Evolutionary conservation across 1,140 invertebrate genomes (phyloP), one percentile per base, ranked within the genome.

Genomic region (Drosophila grimshawi): DNA sequence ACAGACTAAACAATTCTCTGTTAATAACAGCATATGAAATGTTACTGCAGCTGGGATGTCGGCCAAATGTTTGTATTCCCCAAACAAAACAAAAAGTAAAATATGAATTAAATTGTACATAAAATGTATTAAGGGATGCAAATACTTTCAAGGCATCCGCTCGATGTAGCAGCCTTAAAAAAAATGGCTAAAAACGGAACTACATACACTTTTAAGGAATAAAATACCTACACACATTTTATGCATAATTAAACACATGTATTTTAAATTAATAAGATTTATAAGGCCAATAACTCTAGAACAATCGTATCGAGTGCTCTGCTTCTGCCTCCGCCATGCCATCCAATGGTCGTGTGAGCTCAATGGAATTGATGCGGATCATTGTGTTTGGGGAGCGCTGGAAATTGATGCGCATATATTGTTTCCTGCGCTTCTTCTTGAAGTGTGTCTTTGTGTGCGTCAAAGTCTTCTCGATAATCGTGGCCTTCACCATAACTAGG

Each of bases 401-500:
- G 92, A 97, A 97, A 79, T 96, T 95, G 52, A 96, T 95, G 86
- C 95, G 94, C 90, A 94, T 95, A 81, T 94, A 97, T 73, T 97
- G 96, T 93, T 97, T 96, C 92, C 96, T 95, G 76, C 94, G 94
- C 79, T 94, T 96, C 90, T 96, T 95, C 27, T 94, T 94, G 88
- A 97, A 97, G 81, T 95, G 94, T 55, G 95, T 96, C 91, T 96
- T 96, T 1, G 96, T 97, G 78, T 97, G 95, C 1, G 97, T 97
- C 1, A 98, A 93, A 0, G 96, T 97, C 92, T 98, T 98, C 75
- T 98, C 97, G 52, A 99, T 95, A 4, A 99, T 95, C 37, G 97
- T 98, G 0, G 96, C 97, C 71, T 96, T 95, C 1, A 99, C 94
- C 53, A 94, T 93, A 0, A 97, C 96, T 35, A 97, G 91, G 53